Evolutionary conservation across 2,888 invertebrate species (phyloP).

Genomic region (Stratiomys singularior): DNA sequence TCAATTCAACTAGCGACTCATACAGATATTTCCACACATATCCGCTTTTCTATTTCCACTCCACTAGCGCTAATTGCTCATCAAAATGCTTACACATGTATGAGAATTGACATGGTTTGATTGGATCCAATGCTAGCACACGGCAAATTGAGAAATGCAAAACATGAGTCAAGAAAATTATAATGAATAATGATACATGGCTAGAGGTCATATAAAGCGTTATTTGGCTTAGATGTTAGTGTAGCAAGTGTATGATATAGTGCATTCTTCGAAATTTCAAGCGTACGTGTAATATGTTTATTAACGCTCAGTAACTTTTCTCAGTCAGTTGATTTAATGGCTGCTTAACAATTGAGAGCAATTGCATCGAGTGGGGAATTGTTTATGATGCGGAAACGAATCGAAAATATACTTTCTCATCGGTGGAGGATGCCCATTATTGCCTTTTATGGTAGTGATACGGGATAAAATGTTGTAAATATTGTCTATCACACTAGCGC

Average conservation of each 20-base stretch:
- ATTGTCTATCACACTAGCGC: neutral
- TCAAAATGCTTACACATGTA: slow-evolving; percentile 21
- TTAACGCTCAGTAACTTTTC: neutral
- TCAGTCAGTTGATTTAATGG: neutral
- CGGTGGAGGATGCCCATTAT: too few species aligned
- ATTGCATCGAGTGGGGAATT: too few species aligned
- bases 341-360: neutral
- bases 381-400: neutral
- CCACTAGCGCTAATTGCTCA: slow-evolving; percentile 34
- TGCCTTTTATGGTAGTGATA: too few species aligned
- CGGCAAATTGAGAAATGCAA: slow-evolving; percentile 30
- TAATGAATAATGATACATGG: slow-evolving; percentile 28
- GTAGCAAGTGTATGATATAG: too few species aligned
- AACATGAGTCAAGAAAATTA: slow-evolving; percentile 6
- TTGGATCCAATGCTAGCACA: slow-evolving; percentile 14
- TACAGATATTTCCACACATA: slow-evolving; percentile 4
- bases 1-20: neutral
- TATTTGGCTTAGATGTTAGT: neutral
- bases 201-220: slow-evolving; percentile 8
- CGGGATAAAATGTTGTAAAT: neutral
- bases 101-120: slow-evolving; percentile 34
- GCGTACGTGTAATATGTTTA: neutral
- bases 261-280: too few species aligned
- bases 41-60: slow-evolving; percentile 40
- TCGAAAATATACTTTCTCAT: neutral